phyloP scores from a whole-genome alignment of 2,113 vertebrate species.

The Eptesicus fuscus region DNA sequence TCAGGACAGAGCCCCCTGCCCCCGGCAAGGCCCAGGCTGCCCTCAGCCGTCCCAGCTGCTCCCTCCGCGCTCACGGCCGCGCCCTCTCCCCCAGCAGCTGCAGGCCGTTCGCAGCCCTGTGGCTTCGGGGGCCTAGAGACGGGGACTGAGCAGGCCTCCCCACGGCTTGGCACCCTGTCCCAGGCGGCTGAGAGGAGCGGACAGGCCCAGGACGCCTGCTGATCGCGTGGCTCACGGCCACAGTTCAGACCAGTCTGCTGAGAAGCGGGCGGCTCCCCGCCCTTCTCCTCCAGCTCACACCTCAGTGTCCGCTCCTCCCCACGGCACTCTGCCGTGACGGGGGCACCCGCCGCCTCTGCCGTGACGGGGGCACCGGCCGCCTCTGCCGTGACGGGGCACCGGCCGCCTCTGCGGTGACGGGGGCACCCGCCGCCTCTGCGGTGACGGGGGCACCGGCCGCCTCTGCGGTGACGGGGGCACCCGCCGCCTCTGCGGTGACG shows the following conservation, averaged over 20 bases:
- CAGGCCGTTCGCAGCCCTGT: neutral
- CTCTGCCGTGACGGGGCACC: no score
- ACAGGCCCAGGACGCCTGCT: neutral
- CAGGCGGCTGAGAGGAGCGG: neutral
- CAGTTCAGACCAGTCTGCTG: neutral
- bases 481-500: no score
- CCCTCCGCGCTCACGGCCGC: neutral
- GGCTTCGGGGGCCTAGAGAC: neutral
- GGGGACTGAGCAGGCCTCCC: neutral
- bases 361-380: no score
- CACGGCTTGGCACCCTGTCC: neutral
- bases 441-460: no score
- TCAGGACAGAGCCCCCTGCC: no score
- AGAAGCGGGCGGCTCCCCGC: neutral
- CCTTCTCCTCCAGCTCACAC: neutral
- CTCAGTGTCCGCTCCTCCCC: neutral
- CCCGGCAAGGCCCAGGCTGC: neutral
- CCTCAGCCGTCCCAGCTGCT: rapidly evolving
- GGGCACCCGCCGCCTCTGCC: no score
- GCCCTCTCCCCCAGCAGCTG: neutral
- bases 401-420: no score
- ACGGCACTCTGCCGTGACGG: no score
- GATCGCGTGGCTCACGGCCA: neutral
- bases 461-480: no score
- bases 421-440: no score